Base-by-base conservation (phyloP, 2,888 invertebrate genomes). In the Tetanocera ferruginea region DNA sequence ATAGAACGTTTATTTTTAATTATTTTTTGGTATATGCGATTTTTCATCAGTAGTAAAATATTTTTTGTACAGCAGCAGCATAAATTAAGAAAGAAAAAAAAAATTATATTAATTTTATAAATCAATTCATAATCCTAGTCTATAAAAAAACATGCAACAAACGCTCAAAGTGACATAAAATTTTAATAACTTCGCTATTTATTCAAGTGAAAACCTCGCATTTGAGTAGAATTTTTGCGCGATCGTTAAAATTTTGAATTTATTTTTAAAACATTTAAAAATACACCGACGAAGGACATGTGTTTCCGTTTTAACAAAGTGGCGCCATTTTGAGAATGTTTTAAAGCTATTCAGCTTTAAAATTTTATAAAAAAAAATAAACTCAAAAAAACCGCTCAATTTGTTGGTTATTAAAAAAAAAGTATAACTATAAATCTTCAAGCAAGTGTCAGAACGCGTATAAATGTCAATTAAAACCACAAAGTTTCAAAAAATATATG, bases 1-100 rank as follows among this genome's bases (percentile, higher is more conserved):
- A 88, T 88, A 87, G 88, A 87, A 88, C 88, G 87, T 87, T 87
- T 87, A 88, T 87, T 86, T 83, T 87, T 84, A 49, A 62, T 62
- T 74, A 74, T 74, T 74, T n/a, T 34, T 84, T 83, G 85, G 86
- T 87, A 86, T 88, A 86, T 86, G 88, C 88, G 87, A 88, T 87
- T 87, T 88, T 74, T 87, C 83, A 84, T 84, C 84, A 87, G 82
- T 87, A 87, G 87, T 87, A 85, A 87, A 77, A 84, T 86, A 84
- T 84, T 84, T 85, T 84, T 83, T 83, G 81, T 84, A 84, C 80
- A 76, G 79, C 79, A 80, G 55, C 23, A 55, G 19, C 23, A 23
- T 55, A 55, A n/a, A 8, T 19, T 19, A n/a, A 9, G 8, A 55
- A 55, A 1, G 1, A 19, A 23, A 19, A 6, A n/a, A 55, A 52